phyloP scores from a whole-genome alignment of 1,140 invertebrate species.

The Calliphora vicina region DNA sequence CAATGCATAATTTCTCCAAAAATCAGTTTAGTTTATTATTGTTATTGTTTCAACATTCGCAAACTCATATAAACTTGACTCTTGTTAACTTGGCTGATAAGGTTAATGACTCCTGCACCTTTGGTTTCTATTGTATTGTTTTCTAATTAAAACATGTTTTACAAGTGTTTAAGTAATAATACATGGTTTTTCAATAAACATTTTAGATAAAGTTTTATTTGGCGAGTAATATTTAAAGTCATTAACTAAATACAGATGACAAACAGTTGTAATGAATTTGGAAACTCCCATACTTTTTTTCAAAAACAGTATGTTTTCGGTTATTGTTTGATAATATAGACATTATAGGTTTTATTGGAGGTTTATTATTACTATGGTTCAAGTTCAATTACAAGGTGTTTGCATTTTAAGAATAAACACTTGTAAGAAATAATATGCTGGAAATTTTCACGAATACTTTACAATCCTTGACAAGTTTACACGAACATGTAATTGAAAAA shows the following conservation, averaged over 20 bases:
- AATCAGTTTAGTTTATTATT: slow-evolving; percentile 8
- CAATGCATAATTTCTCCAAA: slow-evolving; percentile 3
- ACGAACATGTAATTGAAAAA: too few relatives aligned
- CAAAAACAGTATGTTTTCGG: neutral
- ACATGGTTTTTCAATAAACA: neutral
- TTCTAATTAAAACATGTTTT: too few relatives aligned
- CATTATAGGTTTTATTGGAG: neutral
- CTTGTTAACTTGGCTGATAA: slow-evolving; percentile 11
- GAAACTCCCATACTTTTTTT: neutral
- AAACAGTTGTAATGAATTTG: neutral
- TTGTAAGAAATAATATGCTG: neutral
- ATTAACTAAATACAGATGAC: neutral
- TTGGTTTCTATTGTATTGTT: neutral
- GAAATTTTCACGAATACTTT: too few relatives aligned
- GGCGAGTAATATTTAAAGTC: neutral
- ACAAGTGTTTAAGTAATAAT: neutral
- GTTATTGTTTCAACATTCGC: neutral
- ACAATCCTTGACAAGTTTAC: too few relatives aligned
- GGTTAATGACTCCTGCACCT: neutral
- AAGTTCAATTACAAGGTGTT: slow-evolving; percentile 7
- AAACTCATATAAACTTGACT: slow-evolving; percentile 2
- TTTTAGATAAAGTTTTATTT: too few relatives aligned
- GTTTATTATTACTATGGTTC: neutral
- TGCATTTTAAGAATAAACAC: neutral
- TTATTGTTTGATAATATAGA: neutral